These are phyloP conservation scores for Microlaimidae sp. DNA, from an alignment of 2,888 invertebrate genomes.

Conservation along the genomic window DNA sequence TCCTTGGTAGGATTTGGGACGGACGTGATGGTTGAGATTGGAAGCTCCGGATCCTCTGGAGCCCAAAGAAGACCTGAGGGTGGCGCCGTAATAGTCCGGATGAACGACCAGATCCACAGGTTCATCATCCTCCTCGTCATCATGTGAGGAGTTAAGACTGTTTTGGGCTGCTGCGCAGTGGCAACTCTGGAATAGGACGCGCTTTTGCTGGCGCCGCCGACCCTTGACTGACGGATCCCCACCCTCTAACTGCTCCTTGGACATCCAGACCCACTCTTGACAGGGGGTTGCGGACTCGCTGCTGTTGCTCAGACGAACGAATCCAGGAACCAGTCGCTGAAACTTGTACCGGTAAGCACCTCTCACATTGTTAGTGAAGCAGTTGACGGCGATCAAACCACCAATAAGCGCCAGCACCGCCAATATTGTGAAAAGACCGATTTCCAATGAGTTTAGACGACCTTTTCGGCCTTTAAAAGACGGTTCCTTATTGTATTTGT, in stretches of 20 bases:
- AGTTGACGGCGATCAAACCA: too few species aligned
- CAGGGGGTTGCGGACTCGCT: constrained; percentile 22
- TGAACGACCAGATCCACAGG: not conserved
- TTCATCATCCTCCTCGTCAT: not conserved
- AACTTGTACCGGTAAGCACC: not conserved
- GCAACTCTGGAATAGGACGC: not conserved
- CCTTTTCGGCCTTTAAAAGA: too few species aligned
- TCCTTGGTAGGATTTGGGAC: constrained; percentile 10
- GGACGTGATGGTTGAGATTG: not conserved
- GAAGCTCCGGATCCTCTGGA: not conserved
- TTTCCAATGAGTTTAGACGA: too few species aligned
- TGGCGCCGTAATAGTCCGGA: not conserved
- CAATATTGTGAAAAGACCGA: too few species aligned
- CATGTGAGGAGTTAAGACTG: not conserved
- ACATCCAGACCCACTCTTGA: constrained; percentile 1
- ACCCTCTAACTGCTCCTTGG: not conserved
- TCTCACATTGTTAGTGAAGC: too few species aligned
- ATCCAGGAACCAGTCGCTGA: not conserved
- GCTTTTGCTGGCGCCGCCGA: not conserved
- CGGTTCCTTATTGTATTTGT: too few species aligned
- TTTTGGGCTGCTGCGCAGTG: not conserved
- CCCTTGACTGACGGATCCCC: not conserved
- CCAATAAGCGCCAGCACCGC: too few species aligned
- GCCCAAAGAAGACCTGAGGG: not conserved
- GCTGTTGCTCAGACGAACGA: constrained; percentile 15